Conservation (phyloP, 2,113 vertebrate genomes). For the Pedionomus torquatus region DNA sequence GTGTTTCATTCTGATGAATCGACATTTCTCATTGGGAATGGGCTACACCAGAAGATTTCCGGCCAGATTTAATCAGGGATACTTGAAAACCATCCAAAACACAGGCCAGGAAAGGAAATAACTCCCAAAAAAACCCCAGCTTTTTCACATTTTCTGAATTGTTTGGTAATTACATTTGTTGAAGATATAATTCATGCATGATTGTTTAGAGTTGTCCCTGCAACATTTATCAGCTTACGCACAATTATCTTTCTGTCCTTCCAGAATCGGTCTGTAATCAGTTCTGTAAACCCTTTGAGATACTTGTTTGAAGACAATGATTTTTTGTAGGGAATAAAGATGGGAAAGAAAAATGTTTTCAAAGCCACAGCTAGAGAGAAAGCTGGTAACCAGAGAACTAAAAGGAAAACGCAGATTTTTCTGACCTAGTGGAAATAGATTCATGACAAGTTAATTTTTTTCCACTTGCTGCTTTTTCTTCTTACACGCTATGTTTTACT, state of each 20-base stretch:
- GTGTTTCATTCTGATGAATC: neutral
- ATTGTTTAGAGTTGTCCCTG: conserved; percentile 58
- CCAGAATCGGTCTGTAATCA: conserved; percentile 16
- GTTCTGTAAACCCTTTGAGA: conserved; percentile 10
- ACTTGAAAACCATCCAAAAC: conserved; percentile 54
- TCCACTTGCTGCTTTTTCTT: neutral
- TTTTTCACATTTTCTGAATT: conserved; percentile 59
- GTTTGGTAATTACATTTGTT: conserved; percentile 54
- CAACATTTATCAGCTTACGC: neutral
- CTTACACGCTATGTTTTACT: neutral
- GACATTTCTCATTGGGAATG: neutral
- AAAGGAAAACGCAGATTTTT: conserved; percentile 13
- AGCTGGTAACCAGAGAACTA: neutral
- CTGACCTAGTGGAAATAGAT: neutral
- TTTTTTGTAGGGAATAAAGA: conserved; percentile 15
- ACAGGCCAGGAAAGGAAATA: conserved; percentile 43
- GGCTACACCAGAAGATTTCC: conserved; percentile 8
- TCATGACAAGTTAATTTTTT: neutral
- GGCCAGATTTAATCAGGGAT: conserved; percentile 47
- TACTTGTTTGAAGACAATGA: conserved; percentile 53
- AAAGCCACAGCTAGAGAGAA: conserved; percentile 19
- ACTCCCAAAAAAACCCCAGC: neutral
- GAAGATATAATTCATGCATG: conserved; percentile 47
- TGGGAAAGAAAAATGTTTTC: conserved; percentile 24
- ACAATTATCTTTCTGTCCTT: conserved; percentile 34